Evolutionary conservation across 1,140 invertebrate genomes (phyloP), one percentile per base, ranked within the genome.

Genomic region (Uloborus diversus): DNA sequence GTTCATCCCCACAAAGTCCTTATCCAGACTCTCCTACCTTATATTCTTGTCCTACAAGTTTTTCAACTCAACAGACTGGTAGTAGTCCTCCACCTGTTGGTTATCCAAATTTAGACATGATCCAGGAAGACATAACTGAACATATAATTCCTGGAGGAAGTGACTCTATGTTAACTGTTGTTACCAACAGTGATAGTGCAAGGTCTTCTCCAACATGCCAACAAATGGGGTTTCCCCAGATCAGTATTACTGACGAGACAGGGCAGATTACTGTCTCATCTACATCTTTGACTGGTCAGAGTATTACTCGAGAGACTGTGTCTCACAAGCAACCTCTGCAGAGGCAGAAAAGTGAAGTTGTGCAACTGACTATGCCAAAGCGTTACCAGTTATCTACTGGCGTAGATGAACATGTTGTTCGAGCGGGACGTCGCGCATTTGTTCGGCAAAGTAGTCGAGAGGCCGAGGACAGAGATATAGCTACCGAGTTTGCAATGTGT

Each of bases 221-320:
- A 27, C 49, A 66, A 17, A 73, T 62, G 59, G 62, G 61, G 14
- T 78, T 70, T 56, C 94, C 95, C 0, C 94, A 96, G 86, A 97
- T 97, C 81, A 95, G 93, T 82, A 90, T 96, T 4, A 96, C 95
- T 0, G 95, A 97, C 85, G 94, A 94, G 76, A 88, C 93, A 37
- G 94, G 93, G n/a, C 42, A 78, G 28, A 66, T 81, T 0, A 76
- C 32, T 13, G 68, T 80, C 28, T 49, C 57, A 32, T 51, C 79
- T n/a, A 25, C 65, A 17, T 42, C 73, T 11, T 23, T 78, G 62
- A 66, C 62, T n/a, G 73, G 73, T 27, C 73, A 78, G 25, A 57
- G 42, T 30, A 61, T 73, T 61, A 20, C 32, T 17, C 68, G 27
- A 35, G 68, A 70, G n/a, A 33, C 42, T 53, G 57, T 64, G 11